A percentile compares a stretch with the other conserved stretches of the same genome.
Evolutionary conservation across 2,113 vertebrate genomes (phyloP).

Genomic region (Hirundichthys speculiger): DNA sequence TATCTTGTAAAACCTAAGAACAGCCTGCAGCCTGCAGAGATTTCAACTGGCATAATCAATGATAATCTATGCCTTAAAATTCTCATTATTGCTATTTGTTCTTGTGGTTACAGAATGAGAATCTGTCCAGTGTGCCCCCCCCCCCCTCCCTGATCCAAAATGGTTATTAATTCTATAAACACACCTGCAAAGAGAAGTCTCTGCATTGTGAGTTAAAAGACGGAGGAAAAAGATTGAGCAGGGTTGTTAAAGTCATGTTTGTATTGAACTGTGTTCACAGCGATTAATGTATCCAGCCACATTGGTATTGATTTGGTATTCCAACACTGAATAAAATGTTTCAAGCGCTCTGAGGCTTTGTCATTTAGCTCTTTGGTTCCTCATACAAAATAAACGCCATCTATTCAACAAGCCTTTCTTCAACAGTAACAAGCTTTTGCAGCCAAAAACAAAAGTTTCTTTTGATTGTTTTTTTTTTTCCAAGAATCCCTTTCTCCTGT

Average conservation of each 20-base stretch:
- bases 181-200: neutral
- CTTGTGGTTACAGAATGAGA: conserved; percentile 37
- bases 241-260: neutral
- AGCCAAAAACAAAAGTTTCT: conserved; percentile 51
- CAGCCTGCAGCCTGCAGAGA: conserved; percentile 36
- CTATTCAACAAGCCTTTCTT: conserved; percentile 51
- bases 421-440: conserved; percentile 21
- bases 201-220: neutral
- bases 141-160: conserved; percentile 26
- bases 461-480: conserved; percentile 5
- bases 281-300: conserved; percentile 12
- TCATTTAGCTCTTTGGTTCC: conserved; percentile 29
- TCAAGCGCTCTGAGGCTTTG: conserved; percentile 16
- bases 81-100: conserved; percentile 45
- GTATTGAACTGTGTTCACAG: conserved; percentile 12
- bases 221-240: neutral
- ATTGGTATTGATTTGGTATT: conserved; percentile 26
- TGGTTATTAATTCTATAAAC: conserved; percentile 16
- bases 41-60: conserved; percentile 48
- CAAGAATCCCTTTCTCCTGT: conserved; percentile 12
- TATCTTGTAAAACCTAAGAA: conserved; percentile 36
- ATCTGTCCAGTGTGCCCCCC: conserved; percentile 25
- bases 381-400: conserved; percentile 40
- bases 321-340: conserved; percentile 8
- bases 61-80: conserved; percentile 31